Base-by-base conservation (phyloP, 2,888 invertebrate species). In the Oscheius onirici region DNA sequence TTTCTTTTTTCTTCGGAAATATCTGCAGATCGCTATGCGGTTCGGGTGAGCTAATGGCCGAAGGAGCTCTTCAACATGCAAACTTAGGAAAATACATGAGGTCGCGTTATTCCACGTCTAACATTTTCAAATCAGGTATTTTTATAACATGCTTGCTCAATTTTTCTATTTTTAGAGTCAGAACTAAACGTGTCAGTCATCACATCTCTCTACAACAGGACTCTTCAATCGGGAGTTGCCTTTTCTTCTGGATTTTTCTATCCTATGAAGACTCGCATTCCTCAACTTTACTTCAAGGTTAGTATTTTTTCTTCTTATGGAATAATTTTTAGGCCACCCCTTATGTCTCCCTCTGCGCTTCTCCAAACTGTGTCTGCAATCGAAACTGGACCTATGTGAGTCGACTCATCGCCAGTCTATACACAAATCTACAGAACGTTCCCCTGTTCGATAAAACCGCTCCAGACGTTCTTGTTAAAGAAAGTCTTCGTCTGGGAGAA, bases 201-300 rank as follows among this genome's bases (percentile, higher is more conserved):
- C 22, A 93, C 94, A 80, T 95, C 95, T 0, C 91, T 93, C 51
- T 95, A 94, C 88, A 89, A 94, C 0, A 91, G 97, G 83, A 96
- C 96, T 20, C 94, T 93, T 86, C 95, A 95, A 89, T 95, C 95
- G 82, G 92, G 93, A 0, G 90, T 94, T 80, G 94, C 94, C 0
- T 90, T 94, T 79, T 88, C 93, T 2, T 93, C 92, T 86, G 91
- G 92, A 0, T 91, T 94, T 75, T 89, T 94, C 49, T 83, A 69
- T 69, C 74, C 73, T 51, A 60, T 68, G 15, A 55, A 44, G 26
- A 26, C n/a, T 3, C 44, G 10, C 15, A 13, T 73, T 22, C 70
- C 73, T 15, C 57, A 54, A 28, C 22, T 72, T 1, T 69, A 61
- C 28, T 20, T 72, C 34, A 72, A 69, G 57, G 71, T 71, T 52